phyloP scores from a whole-genome alignment of 2,113 vertebrate species.

The Neopipo cinnamomea region DNA sequence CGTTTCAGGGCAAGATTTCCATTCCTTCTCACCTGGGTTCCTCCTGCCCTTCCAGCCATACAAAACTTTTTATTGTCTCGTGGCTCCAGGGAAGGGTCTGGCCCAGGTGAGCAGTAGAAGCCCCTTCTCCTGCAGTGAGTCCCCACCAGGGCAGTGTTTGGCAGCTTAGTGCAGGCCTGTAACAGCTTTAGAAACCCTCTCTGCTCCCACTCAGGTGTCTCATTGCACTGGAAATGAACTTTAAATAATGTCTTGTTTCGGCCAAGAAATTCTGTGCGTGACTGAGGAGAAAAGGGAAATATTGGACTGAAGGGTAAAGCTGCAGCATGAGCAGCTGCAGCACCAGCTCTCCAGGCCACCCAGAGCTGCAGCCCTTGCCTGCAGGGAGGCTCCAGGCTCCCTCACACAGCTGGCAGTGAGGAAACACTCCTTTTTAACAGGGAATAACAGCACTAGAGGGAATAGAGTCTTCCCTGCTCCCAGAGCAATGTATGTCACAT shows the following conservation, averaged over 20 bases:
- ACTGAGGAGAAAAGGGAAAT: neutral
- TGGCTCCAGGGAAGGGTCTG: neutral
- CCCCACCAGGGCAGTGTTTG: neutral
- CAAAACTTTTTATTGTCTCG: accelerated
- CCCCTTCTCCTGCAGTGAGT: neutral
- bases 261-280: neutral
- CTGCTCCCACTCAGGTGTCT: neutral
- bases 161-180: neutral
- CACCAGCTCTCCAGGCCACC: neutral
- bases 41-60: neutral
- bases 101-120: neutral
- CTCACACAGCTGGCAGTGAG: neutral
- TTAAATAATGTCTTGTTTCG: neutral
- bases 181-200: neutral
- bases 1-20: neutral
- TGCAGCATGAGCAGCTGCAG: no score
- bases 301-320: neutral
- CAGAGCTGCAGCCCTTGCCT: neutral
- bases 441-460: neutral
- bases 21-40: neutral
- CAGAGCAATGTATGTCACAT: neutral
- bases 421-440: neutral
- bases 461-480: neutral
- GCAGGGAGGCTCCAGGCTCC: neutral
- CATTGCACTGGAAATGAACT: neutral